Conservation (phyloP, 2,888 invertebrate species). For the Drosophila pseudotakahashii region DNA sequence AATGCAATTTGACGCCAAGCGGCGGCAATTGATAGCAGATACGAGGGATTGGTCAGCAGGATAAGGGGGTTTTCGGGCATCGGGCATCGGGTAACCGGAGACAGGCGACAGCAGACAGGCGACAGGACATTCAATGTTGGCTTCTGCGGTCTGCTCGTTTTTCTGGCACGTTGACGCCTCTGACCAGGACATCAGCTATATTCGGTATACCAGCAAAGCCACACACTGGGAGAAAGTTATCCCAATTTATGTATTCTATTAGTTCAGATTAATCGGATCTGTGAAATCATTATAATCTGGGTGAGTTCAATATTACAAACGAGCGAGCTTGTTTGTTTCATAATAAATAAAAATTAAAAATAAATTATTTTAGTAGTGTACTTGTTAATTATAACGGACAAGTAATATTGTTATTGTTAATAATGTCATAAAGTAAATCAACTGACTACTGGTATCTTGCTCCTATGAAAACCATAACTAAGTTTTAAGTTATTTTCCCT, state of each 20-base stretch:
- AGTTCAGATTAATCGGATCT: too few species aligned
- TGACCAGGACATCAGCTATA: constrained; percentile 42
- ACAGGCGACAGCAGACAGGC: constrained; percentile 25
- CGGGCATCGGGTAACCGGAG: constrained; percentile 26
- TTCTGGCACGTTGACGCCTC: constrained; percentile 60
- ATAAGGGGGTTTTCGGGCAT: constrained; percentile 20
- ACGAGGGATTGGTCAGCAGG: constrained; percentile 19
- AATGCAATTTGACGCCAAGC: constrained; percentile 62
- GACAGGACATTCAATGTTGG: constrained; percentile 37
- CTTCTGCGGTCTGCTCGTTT: constrained; percentile 58
- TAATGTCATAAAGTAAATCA: too few species aligned
- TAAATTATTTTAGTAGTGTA: too few species aligned
- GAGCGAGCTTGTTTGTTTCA: too few species aligned
- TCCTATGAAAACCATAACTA: background rate
- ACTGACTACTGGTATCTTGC: too few species aligned
- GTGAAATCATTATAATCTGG: too few species aligned
- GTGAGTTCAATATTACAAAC: too few species aligned
- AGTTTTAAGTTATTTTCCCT: background rate
- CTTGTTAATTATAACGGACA: too few species aligned
- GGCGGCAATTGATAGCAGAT: constrained; percentile 62
- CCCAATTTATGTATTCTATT: background rate
- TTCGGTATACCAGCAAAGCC: constrained; percentile 18
- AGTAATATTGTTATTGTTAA: too few species aligned
- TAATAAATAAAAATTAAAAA: too few species aligned
- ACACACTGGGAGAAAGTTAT: background rate